phyloP scores from a whole-genome alignment of 2,797 vertebrate species.

The Aphelocoma californica region DNA sequence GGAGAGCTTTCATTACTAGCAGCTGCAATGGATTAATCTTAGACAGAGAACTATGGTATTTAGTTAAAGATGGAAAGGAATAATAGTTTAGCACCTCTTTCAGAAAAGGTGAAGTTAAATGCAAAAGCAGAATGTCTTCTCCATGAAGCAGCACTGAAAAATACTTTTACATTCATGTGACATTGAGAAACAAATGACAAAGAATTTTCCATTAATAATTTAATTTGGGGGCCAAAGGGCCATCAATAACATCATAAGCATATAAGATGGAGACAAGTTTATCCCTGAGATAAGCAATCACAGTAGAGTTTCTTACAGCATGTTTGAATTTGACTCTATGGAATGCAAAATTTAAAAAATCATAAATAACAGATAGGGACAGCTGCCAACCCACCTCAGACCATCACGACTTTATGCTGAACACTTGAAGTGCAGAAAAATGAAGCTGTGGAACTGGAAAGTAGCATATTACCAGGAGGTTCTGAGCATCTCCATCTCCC shows the following conservation, averaged over 20 bases:
- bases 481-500: neutral
- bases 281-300: constrained; percentile 42
- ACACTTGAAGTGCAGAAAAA: neutral
- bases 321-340: neutral
- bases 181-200: constrained; percentile 61
- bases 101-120: constrained; percentile 5
- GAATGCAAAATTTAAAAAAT: neutral
- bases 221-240: constrained; percentile 44
- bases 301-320: neutral
- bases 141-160: constrained; percentile 16
- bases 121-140: constrained; percentile 17
- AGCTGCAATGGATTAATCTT: neutral
- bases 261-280: constrained; percentile 14
- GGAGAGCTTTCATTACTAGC: neutral
- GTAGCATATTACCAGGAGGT: neutral
- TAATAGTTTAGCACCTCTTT: neutral
- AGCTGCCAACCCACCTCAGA: neutral
- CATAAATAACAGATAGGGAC: neutral
- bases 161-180: constrained; percentile 49
- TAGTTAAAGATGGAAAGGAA: neutral
- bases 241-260: constrained; percentile 36
- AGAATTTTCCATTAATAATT: constrained; percentile 60
- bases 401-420: neutral
- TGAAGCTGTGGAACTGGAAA: neutral
- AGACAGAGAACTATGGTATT: neutral